Percentiles rank a stretch among this genome's conserved stretches.
Evolutionary conservation across 1,140 invertebrate species (phyloP).

Genomic region (Leptinotarsa lineolata): DNA sequence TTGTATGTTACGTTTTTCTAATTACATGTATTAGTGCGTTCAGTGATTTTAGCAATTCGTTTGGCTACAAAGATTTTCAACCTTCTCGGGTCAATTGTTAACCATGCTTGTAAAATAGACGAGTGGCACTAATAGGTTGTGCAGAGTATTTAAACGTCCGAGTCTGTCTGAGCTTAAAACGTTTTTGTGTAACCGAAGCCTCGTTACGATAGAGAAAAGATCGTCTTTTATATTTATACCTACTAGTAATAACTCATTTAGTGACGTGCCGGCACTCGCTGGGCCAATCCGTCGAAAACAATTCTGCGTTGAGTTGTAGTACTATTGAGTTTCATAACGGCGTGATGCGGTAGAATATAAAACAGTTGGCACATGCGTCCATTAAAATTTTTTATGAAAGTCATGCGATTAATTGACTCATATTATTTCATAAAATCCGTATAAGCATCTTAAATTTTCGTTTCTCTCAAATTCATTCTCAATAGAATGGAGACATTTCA

Average conservation of each 20-base stretch:
- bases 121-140: too few relatives aligned
- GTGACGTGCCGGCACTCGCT: too few relatives aligned
- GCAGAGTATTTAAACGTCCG: too few relatives aligned
- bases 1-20: conserved; percentile 56
- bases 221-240: conserved; percentile 44
- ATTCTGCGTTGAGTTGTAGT: conserved; percentile 47
- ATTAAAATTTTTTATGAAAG: neutral
- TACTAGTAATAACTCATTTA: conserved; percentile 41
- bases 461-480: conserved; percentile 46
- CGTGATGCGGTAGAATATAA: too few relatives aligned
- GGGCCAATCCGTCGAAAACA: conserved; percentile 38
- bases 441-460: conserved; percentile 44
- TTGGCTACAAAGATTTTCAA: conserved; percentile 53
- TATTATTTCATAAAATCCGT: conserved; percentile 53
- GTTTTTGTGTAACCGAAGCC: conserved; percentile 30
- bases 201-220: conserved; percentile 41
- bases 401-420: conserved; percentile 43
- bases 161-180: conserved; percentile 45
- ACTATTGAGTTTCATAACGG: too few relatives aligned
- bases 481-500: conserved; percentile 43
- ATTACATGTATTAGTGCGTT: conserved; percentile 33
- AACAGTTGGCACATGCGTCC: conserved; percentile 13
- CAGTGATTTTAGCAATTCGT: conserved; percentile 52
- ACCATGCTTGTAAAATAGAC: conserved; percentile 39
- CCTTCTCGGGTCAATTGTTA: conserved; percentile 35